Conservation (phyloP, 2,797 vertebrate genomes). For the Mormyrops attenuatus region DNA sequence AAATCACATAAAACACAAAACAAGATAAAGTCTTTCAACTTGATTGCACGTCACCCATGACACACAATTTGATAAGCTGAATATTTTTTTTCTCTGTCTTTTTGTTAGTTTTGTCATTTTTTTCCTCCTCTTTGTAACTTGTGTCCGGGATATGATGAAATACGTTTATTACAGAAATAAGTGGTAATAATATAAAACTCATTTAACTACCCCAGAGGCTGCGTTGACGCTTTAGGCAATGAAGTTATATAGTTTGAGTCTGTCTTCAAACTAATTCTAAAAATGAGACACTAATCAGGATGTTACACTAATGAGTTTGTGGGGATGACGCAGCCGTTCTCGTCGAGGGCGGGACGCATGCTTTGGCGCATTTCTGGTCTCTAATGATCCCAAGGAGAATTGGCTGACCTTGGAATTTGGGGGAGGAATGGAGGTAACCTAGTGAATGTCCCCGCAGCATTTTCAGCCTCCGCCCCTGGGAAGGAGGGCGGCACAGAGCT, state of each 20-base stretch:
- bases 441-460: conserved; percentile 42
- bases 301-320: neutral
- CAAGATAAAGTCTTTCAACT: neutral
- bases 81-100: neutral
- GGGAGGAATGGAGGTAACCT: neutral
- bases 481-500: conserved; percentile 59
- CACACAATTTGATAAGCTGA: neutral
- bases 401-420: neutral
- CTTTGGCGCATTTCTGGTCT: neutral
- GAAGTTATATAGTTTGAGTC: neutral
- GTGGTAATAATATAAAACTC: neutral
- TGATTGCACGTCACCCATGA: neutral
- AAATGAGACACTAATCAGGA: neutral
- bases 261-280: neutral
- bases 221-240: neutral
- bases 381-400: neutral
- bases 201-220: neutral
- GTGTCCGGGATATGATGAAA: neutral
- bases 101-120: neutral
- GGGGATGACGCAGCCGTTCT: neutral
- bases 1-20: neutral
- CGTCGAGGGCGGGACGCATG: neutral
- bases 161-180: neutral
- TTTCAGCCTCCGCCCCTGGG: conserved; percentile 49
- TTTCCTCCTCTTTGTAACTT: neutral